Evolutionary conservation across 2,113 vertebrate genomes (phyloP).

Genomic region (Trichechus manatus): DNA sequence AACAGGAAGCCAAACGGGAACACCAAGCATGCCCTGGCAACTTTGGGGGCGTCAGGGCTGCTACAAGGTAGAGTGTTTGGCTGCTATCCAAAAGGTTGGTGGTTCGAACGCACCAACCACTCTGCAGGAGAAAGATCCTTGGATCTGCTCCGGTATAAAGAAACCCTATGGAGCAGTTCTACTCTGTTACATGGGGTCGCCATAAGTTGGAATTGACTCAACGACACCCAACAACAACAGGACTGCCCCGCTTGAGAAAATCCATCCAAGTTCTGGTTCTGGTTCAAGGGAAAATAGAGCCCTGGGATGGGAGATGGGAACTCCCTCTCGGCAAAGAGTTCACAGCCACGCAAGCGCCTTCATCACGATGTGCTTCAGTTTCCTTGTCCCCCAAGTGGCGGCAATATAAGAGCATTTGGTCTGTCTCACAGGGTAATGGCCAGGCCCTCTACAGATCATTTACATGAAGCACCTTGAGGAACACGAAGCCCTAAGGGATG

Average conservation of each 20-base stretch:
- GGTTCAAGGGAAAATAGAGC: too few species aligned
- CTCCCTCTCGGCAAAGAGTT: too few species aligned
- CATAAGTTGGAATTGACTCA: too few species aligned
- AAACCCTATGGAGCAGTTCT: not conserved
- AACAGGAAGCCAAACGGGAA: accelerated
- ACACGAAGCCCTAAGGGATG: not conserved
- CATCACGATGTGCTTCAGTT: accelerated
- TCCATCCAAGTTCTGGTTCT: not conserved
- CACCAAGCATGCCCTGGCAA: accelerated
- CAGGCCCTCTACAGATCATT: not conserved
- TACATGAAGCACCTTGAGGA: not conserved
- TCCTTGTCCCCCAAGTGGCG: not conserved
- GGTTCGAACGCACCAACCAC: not conserved
- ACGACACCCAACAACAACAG: too few species aligned
- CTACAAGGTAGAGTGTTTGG: not conserved
- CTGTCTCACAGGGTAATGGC: accelerated
- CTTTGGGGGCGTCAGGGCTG: not conserved
- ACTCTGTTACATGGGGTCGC: not conserved
- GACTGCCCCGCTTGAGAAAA: not conserved
- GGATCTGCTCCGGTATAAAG: too few species aligned
- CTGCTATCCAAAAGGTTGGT: not conserved
- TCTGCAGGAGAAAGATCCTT: not conserved
- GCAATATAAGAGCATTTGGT: accelerated
- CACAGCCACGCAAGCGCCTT: accelerated
- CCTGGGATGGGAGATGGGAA: too few species aligned